Percentiles rank a stretch among this genome's conserved stretches.
Conservation (phyloP, 2,797 vertebrate species). For the Silurus lanzhouensis region DNA sequence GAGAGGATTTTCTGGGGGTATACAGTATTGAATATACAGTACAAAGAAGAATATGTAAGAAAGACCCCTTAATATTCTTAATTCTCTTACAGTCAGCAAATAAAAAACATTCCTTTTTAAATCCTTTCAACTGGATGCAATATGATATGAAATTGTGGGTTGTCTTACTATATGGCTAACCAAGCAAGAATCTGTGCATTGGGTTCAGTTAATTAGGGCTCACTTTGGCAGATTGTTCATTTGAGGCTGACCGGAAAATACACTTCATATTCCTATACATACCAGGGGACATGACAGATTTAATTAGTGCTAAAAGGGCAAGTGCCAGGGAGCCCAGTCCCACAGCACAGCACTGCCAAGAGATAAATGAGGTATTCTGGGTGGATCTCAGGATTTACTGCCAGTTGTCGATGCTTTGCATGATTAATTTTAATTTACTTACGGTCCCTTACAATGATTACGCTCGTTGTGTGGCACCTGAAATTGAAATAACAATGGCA, state of each 20-base stretch:
- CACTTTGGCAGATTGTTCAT: slow-evolving; percentile 51
- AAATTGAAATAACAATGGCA: slow-evolving; percentile 6
- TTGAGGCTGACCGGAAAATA: slow-evolving; percentile 54
- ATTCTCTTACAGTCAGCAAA: neutral
- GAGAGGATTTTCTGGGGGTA: neutral
- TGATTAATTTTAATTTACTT: slow-evolving; percentile 10
- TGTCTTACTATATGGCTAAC: neutral
- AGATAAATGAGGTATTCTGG: slow-evolving; percentile 39
- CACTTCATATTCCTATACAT: slow-evolving; percentile 50
- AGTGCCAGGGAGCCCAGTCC: slow-evolving; percentile 40
- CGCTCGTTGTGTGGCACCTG: neutral
- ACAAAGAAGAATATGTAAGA: neutral
- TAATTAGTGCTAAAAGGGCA: slow-evolving; percentile 55
- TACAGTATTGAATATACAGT: neutral
- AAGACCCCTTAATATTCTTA: neutral
- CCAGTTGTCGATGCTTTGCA: slow-evolving; percentile 8
- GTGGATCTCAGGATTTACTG: neutral
- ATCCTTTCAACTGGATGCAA: neutral
- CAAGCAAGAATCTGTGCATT: neutral
- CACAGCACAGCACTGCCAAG: slow-evolving; percentile 22
- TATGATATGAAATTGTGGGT: neutral
- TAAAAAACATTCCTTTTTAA: neutral
- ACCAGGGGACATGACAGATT: slow-evolving; percentile 60
- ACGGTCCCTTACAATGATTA: neutral
- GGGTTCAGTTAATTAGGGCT: slow-evolving; percentile 11